Evolutionary conservation across 2,797 vertebrate genomes (phyloP).

Genomic region (Crocodylus rhombifer): DNA sequence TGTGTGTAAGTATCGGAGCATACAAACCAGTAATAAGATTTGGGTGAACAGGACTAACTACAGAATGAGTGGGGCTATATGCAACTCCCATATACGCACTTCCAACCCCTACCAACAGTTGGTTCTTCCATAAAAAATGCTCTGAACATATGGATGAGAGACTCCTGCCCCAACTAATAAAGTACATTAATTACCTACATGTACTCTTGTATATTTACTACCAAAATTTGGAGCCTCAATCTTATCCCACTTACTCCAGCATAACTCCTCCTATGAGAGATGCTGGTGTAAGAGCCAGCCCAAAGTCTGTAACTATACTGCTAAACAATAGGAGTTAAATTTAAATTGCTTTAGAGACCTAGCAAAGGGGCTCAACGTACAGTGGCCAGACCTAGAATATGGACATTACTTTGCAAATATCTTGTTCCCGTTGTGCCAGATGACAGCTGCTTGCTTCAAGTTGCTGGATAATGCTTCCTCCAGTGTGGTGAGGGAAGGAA

Average conservation of each 20-base stretch:
- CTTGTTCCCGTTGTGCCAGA: not conserved
- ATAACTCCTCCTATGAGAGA: not conserved
- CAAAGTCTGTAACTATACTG: not conserved
- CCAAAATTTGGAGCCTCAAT: not conserved
- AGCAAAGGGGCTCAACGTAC: not conserved
- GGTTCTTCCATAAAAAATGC: not conserved
- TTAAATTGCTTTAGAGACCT: not conserved
- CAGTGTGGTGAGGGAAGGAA: fast-evolving
- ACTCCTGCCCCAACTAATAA: not conserved
- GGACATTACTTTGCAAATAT: not conserved
- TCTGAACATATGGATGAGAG: not conserved
- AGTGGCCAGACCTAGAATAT: not conserved
- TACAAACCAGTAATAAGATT: not conserved
- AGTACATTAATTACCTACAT: not conserved
- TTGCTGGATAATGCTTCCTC: not conserved
- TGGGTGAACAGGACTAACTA: not conserved
- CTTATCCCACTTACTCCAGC: not conserved
- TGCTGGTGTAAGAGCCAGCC: not conserved
- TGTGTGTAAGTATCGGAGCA: constrained; percentile 55
- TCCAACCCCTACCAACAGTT: not conserved
- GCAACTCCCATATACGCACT: not conserved
- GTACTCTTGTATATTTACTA: fast-evolving
- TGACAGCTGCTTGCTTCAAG: constrained; percentile 13
- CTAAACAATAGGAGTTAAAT: not conserved
- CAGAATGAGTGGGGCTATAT: not conserved